A percentile compares a stretch with the other conserved stretches of the same genome.
phyloP scores from a whole-genome alignment of 2,797 vertebrate species.

The Schizopygopsis malacanthus region DNA sequence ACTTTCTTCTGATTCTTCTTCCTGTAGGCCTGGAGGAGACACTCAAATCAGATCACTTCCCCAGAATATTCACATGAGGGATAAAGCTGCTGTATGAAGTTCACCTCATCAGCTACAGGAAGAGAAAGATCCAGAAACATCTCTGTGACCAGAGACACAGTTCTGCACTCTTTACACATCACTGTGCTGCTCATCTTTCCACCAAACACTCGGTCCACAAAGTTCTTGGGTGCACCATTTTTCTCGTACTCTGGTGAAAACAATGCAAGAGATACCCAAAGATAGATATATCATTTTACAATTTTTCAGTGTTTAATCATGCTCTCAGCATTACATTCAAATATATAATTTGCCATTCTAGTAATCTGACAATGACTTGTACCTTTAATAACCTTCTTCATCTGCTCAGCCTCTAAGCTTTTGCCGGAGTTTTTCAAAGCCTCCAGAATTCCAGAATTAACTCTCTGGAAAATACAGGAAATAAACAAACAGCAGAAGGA shows the following conservation, averaged over 20 bases:
- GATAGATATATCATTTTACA: neutral
- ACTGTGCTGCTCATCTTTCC: constrained; percentile 94
- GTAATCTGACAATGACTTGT: constrained; percentile 50
- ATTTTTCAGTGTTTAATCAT: neutral
- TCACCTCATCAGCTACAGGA: constrained; percentile 93
- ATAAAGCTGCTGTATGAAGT: neutral
- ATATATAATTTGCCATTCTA: neutral
- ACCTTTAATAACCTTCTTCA: constrained; percentile 91
- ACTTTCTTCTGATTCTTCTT: constrained; percentile 82
- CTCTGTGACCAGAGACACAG: constrained; percentile 93
- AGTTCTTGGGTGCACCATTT: constrained; percentile 82
- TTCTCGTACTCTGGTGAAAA: constrained; percentile 86
- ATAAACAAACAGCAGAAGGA: neutral
- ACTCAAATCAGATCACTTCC: neutral
- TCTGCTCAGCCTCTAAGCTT: constrained; percentile 80
- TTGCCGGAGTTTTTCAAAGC: constrained; percentile 82
- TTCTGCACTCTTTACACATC: constrained; percentile 95
- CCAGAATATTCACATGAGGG: neutral
- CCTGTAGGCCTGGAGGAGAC: constrained; percentile 71
- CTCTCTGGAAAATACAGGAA: constrained; percentile 80
- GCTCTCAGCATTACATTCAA: neutral
- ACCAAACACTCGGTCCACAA: constrained; percentile 94
- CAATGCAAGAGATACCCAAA: constrained; percentile 24
- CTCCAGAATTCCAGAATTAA: constrained; percentile 84
- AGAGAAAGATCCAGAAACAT: constrained; percentile 97